Conservation (phyloP, 2,888 invertebrate species). For the Melieria picta region DNA sequence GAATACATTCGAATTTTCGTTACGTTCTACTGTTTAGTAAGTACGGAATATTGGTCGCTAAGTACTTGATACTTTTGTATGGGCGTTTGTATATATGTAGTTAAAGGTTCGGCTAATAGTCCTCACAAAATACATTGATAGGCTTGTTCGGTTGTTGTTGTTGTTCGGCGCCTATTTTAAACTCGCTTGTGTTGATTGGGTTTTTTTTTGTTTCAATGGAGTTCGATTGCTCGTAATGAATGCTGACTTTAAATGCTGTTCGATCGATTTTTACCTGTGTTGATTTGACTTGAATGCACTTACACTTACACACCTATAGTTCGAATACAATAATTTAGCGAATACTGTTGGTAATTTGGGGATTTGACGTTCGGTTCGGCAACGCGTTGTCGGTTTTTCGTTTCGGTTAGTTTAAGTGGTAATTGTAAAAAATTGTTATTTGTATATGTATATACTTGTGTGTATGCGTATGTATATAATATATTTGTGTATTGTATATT, state of each 20-base stretch:
- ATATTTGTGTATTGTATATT: no score
- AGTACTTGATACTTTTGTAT: slow-evolving; percentile 20
- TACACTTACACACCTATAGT: no score
- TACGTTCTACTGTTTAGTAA: neutral
- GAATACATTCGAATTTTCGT: neutral
- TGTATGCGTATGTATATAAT: slow-evolving; percentile 29
- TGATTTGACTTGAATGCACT: no score
- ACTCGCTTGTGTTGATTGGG: slow-evolving; percentile 7
- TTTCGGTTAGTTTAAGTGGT: slow-evolving; percentile 19
- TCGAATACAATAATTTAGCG: slow-evolving; percentile 16
- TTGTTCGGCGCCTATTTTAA: neutral
- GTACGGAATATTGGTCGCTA: slow-evolving; percentile 14
- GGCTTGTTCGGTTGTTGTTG: neutral
- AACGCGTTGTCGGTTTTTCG: neutral
- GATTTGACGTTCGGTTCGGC: slow-evolving; percentile 14
- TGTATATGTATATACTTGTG: slow-evolving; percentile 32
- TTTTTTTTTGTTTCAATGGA: neutral
- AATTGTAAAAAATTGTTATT: slow-evolving; percentile 35
- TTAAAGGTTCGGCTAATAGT: slow-evolving; percentile 13
- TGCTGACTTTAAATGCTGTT: neutral
- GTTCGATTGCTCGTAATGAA: neutral
- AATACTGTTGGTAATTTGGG: slow-evolving; percentile 52
- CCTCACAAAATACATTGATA: slow-evolving; percentile 1
- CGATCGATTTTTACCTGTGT: neutral
- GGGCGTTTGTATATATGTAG: slow-evolving; percentile 24